Evolutionary conservation across 2,797 vertebrate species (phyloP).

Genomic region (Vireo griseus): DNA sequence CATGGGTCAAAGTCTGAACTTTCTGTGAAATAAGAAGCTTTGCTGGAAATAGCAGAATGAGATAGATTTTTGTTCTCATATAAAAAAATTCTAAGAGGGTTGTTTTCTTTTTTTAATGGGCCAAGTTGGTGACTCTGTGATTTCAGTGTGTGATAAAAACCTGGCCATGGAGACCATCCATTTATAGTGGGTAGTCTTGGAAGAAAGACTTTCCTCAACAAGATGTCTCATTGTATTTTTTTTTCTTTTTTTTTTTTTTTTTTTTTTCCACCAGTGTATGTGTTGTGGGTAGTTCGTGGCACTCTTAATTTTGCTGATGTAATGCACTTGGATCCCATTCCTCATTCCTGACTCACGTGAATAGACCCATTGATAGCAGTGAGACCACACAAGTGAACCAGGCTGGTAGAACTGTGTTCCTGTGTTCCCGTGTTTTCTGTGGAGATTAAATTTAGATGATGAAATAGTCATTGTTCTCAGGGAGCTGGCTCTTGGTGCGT

Average conservation of each 20-base stretch:
- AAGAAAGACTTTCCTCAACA: not conserved
- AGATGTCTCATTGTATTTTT: not conserved
- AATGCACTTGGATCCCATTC: conserved; percentile 28
- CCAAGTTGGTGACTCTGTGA: not conserved
- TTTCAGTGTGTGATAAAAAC: conserved; percentile 27
- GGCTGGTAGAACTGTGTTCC: not conserved
- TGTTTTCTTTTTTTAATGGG: not conserved
- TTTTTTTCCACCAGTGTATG: not conserved
- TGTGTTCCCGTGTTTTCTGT: not conserved
- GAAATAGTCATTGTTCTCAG: conserved; percentile 1
- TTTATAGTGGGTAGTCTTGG: not conserved
- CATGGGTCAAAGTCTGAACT: conserved; percentile 48
- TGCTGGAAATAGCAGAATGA: conserved; percentile 28
- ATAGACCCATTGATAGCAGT: conserved; percentile 20
- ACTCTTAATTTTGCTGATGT: conserved; percentile 16
- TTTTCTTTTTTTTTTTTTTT: not conserved
- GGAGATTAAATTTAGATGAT: conserved; percentile 29
- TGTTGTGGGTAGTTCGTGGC: not conserved
- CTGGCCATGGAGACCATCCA: not conserved
- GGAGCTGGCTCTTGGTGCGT: not conserved
- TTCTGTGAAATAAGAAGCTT: conserved; percentile 48
- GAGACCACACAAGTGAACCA: conserved; percentile 32
- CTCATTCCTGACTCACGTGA: conserved; percentile 18
- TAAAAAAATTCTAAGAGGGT: not conserved
- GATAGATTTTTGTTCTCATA: conserved; percentile 38